These are phyloP conservation scores for Drosophila nikananu DNA, from an alignment of 1,140 invertebrate species.

Conservation along the genomic window DNA sequence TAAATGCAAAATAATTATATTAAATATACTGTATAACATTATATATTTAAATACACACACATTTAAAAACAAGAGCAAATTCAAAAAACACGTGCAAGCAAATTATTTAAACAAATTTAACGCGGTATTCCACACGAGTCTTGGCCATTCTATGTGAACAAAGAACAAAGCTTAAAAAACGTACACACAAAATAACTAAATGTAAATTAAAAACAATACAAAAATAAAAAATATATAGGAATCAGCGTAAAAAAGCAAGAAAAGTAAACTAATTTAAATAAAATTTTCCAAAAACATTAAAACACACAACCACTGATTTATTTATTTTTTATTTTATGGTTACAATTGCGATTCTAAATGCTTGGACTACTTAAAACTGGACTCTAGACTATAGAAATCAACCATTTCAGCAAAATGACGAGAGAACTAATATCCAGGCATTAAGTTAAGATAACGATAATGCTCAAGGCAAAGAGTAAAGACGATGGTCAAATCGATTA, in stretches of 20 bases:
- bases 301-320: conserved; percentile 10
- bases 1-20: conserved; percentile 66
- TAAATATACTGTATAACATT: conserved; percentile 64
- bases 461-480: too few relatives aligned
- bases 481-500: too few relatives aligned
- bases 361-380: neutral
- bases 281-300: conserved; percentile 58
- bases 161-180: conserved; percentile 53
- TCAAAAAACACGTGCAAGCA: conserved; percentile 37
- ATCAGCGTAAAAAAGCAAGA: conserved; percentile 42
- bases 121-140: conserved; percentile 41
- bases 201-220: conserved; percentile 34
- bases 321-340: conserved; percentile 16
- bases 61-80: conserved; percentile 44
- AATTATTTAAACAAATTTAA: conserved; percentile 48
- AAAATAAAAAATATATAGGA: conserved; percentile 6
- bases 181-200: conserved; percentile 35
- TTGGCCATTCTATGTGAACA: conserved; percentile 42
- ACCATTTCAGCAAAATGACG: neutral
- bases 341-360: too few relatives aligned
- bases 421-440: too few relatives aligned
- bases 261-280: conserved; percentile 58
- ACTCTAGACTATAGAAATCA: neutral
- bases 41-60: conserved; percentile 43
- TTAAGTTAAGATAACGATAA: too few relatives aligned